These are phyloP conservation scores for Scomber scombrus DNA, from an alignment of 2,113 vertebrate genomes.

Conservation along the genomic window DNA sequence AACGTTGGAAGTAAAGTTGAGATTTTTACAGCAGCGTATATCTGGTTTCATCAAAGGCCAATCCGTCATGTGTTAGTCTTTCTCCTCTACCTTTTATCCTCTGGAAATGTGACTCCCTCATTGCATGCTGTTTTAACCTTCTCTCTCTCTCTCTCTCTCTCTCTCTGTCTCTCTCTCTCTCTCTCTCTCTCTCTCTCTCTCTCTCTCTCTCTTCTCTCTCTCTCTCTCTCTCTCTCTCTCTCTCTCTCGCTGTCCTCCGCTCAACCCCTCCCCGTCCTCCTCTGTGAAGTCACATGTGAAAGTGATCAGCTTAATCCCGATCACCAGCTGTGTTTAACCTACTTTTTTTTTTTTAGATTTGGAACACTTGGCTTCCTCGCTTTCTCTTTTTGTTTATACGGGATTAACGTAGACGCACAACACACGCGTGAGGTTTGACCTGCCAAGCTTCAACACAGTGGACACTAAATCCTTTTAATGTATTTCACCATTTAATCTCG, in stretches of 20 bases:
- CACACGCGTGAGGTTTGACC: slow-evolving; percentile 51
- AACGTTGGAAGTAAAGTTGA: slow-evolving; percentile 33
- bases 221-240: too few species aligned
- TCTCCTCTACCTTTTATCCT: slow-evolving; percentile 71
- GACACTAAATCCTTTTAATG: neutral
- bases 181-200: too few species aligned
- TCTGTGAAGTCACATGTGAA: slow-evolving; percentile 74
- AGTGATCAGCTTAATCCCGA: slow-evolving; percentile 77
- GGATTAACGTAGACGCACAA: slow-evolving; percentile 53
- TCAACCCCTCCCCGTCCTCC: slow-evolving; percentile 54
- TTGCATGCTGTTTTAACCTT: slow-evolving; percentile 59
- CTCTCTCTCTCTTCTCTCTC: too few species aligned
- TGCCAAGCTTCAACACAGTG: neutral
- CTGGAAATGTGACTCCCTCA: slow-evolving; percentile 69
- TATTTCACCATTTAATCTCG: neutral
- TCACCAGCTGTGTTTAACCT: slow-evolving; percentile 79
- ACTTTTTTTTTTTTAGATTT: slow-evolving; percentile 70
- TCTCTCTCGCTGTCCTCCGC: too few species aligned
- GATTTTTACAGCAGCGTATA: slow-evolving; percentile 61
- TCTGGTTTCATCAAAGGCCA: slow-evolving; percentile 75
- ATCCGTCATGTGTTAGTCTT: slow-evolving; percentile 68
- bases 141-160: slow-evolving; percentile 3
- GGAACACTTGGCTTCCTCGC: slow-evolving; percentile 57
- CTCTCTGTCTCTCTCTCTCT: slow-evolving; percentile 4
- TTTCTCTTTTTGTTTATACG: slow-evolving; percentile 52